These are phyloP conservation scores for Diabrotica virgifera DNA, from an alignment of 1,140 invertebrate genomes.

Conservation along the genomic window DNA sequence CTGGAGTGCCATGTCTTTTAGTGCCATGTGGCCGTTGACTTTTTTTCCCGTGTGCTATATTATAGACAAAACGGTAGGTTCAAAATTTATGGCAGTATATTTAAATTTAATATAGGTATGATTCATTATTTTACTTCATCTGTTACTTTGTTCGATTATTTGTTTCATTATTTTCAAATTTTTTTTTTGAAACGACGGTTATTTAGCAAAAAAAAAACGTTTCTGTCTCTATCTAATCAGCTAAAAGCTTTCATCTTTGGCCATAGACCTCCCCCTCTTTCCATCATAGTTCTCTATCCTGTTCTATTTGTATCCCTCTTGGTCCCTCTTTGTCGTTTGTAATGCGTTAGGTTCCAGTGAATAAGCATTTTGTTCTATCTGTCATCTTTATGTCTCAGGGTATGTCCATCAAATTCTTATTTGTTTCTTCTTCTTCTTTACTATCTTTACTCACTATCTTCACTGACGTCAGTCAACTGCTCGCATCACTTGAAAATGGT, in stretches of 20 bases:
- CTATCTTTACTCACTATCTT: no score
- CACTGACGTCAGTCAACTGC: no score
- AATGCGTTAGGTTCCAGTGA: neutral
- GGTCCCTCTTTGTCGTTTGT: neutral
- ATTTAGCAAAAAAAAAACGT: neutral
- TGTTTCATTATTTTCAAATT: neutral
- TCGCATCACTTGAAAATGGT: no score
- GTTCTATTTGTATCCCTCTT: neutral
- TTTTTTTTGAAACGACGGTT: neutral
- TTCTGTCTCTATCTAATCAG: neutral
- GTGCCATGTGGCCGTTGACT: constrained; percentile 32
- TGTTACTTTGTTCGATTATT: neutral
- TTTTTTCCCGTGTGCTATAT: constrained; percentile 36
- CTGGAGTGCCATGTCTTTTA: constrained; percentile 51
- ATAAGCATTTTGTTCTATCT: no score
- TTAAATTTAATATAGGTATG: neutral
- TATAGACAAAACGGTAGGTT: constrained; percentile 35
- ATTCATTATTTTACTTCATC: neutral
- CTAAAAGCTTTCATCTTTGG: neutral
- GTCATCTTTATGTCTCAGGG: neutral
- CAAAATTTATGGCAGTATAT: neutral
- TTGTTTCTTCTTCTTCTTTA: no score
- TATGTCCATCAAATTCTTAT: no score
- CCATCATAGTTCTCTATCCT: neutral
- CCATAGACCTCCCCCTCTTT: neutral